phyloP scores from a whole-genome alignment of 1,140 invertebrate species.

The Drosophila fuyamai region DNA sequence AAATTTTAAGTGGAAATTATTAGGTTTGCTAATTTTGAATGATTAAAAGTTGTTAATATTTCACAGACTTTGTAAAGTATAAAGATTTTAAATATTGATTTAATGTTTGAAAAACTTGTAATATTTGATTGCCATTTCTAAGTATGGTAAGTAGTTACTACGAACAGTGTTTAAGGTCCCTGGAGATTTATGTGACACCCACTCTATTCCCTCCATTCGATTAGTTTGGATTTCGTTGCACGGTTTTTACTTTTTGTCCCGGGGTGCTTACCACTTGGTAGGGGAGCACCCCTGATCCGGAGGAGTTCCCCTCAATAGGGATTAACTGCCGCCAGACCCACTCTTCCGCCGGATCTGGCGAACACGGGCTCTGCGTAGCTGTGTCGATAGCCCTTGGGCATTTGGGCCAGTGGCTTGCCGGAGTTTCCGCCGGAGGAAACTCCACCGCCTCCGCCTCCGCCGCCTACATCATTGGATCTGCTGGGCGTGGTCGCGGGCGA shows the following conservation, averaged over 20 bases:
- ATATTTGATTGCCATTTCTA: too few relatives aligned
- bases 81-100: too few relatives aligned
- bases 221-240: constrained; percentile 57
- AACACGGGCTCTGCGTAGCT: constrained; percentile 86
- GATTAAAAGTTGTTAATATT: too few relatives aligned
- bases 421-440: constrained; percentile 11
- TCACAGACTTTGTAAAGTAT: background rate
- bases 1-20: too few relatives aligned
- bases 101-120: too few relatives aligned
- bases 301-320: constrained; percentile 56
- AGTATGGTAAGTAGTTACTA: too few relatives aligned
- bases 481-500: constrained; percentile 61
- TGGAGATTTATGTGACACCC: background rate
- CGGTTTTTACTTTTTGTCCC: constrained; percentile 26
- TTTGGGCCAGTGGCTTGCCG: constrained; percentile 63
- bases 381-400: constrained; percentile 85
- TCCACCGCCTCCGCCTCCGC: constrained; percentile 10
- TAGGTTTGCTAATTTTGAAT: background rate
- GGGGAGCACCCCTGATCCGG: background rate
- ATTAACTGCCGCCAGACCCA: constrained; percentile 83
- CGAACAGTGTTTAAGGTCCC: background rate
- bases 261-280: background rate
- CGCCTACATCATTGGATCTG: constrained; percentile 13
- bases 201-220: background rate
- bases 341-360: constrained; percentile 75